Percentiles rank a stretch among this genome's conserved stretches.
Conservation (phyloP, 2,888 invertebrate species). For the Criorhina ranunculi region DNA sequence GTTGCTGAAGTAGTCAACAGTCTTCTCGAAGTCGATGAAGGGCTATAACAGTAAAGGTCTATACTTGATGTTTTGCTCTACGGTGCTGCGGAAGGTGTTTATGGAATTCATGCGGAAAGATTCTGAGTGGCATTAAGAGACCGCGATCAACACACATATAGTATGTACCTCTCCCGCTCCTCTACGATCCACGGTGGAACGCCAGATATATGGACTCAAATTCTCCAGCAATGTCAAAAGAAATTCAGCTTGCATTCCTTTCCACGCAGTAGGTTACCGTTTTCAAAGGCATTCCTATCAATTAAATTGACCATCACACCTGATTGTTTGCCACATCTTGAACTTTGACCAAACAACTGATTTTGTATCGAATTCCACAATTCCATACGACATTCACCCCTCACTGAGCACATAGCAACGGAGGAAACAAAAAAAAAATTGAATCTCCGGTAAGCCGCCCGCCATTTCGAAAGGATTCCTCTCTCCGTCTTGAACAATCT, state of each 20-base stretch:
- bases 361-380: slow-evolving; percentile 45
- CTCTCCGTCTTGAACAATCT: slow-evolving; percentile 36
- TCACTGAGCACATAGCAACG: slow-evolving; percentile 37
- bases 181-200: no score
- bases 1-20: no score
- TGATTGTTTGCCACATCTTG: slow-evolving; percentile 19
- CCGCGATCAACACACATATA: no score
- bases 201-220: no score
- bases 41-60: no score
- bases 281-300: slow-evolving; percentile 48
- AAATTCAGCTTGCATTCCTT: background rate
- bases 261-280: slow-evolving; percentile 6
- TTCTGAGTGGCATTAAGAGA: no score
- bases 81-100: no score
- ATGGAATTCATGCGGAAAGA: no score
- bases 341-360: slow-evolving; percentile 12
- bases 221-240: background rate
- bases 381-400: slow-evolving; percentile 40
- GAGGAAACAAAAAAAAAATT: slow-evolving; percentile 14
- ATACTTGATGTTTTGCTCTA: no score
- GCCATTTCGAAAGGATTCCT: slow-evolving; percentile 10
- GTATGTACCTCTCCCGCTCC: no score
- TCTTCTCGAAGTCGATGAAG: no score
- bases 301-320: slow-evolving; percentile 14
- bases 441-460: slow-evolving; percentile 48